Base-by-base conservation (phyloP, 2,113 vertebrate species). In the Pungitius pungitius region DNA sequence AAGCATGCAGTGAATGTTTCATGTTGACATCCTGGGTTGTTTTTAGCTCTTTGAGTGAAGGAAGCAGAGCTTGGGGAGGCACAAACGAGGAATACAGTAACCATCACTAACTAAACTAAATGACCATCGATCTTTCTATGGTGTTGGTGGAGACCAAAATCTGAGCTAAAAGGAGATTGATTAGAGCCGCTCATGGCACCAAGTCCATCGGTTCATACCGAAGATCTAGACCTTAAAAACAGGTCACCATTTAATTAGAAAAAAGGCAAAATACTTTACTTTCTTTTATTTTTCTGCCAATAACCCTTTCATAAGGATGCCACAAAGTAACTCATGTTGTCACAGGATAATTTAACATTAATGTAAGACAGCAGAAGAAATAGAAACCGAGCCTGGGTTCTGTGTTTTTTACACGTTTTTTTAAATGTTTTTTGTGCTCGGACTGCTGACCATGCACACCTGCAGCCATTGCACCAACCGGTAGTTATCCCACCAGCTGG, bases 1-100 rank as follows among this genome's bases (percentile, higher is more conserved):
- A 84, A 77, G 70, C 69, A 88, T 75, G 73, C 85, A 91, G 92
- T 91, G 92, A 93, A 89, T 81, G 80, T 71, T 85, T 92, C 67
- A 2, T 20, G 55, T 73, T 51, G 65, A 85, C 85, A 89, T 90
- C 87, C 86, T 86, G 85, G 35, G 13, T 74, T 62, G 77, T 30
- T 60, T 83, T 79, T 75, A 77, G 64, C 60, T 63, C 74, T 85
- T 60, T 77, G 77, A 79, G 59, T 75, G 45, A 83, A 54, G 77
- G 66, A 80, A 66, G 51, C 63, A 52, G 49, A 75, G 59, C 55
- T 56, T 69, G 33, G 80, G 65, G 55, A 14, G 40, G 24, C 11
- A 2, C 13, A 24, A 26, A 26, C 8, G 20, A 30, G 40, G 2
- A 55, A 61, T 61, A 42, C 30, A 54, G 47, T 12, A 37, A n/a